Conservation (phyloP, 2,113 vertebrate genomes). For the Agelaius phoeniceus region DNA sequence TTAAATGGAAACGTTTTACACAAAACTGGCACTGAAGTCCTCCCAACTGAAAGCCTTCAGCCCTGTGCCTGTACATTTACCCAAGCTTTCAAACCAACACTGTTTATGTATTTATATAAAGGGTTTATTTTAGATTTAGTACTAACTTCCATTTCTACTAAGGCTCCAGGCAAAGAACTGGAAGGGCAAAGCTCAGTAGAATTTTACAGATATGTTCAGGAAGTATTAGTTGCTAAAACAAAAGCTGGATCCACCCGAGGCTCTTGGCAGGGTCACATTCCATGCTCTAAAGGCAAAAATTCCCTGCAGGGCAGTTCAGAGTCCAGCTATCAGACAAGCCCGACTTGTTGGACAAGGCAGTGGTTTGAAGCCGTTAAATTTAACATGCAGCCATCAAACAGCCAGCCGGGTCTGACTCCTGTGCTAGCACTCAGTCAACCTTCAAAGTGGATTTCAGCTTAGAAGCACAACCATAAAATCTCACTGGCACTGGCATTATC, state of each 20-base stretch:
- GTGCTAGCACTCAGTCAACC: neutral
- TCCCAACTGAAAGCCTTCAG: neutral
- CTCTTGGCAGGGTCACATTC: conserved; percentile 55
- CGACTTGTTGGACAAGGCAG: neutral
- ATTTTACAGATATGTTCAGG: neutral
- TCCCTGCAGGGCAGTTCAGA: conserved; percentile 37
- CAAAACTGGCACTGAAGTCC: neutral
- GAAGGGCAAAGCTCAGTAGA: conserved; percentile 38
- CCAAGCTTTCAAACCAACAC: neutral
- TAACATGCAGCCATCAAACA: neutral
- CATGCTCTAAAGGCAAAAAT: conserved; percentile 28
- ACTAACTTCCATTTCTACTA: neutral
- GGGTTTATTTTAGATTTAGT: neutral
- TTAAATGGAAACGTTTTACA: neutral
- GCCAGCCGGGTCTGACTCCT: neutral
- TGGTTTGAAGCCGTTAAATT: conserved; percentile 31
- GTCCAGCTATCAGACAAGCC: conserved; percentile 10
- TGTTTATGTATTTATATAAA: neutral
- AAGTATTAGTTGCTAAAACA: conserved; percentile 49
- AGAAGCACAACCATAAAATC: neutral
- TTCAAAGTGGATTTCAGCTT: neutral
- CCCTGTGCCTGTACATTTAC: neutral
- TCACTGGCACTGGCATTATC: neutral
- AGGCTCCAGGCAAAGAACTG: neutral
- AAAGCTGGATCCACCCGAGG: conserved; percentile 40